phyloP scores from a whole-genome alignment of 2,888 invertebrate genomes.

The Phorcus lineatus region DNA sequence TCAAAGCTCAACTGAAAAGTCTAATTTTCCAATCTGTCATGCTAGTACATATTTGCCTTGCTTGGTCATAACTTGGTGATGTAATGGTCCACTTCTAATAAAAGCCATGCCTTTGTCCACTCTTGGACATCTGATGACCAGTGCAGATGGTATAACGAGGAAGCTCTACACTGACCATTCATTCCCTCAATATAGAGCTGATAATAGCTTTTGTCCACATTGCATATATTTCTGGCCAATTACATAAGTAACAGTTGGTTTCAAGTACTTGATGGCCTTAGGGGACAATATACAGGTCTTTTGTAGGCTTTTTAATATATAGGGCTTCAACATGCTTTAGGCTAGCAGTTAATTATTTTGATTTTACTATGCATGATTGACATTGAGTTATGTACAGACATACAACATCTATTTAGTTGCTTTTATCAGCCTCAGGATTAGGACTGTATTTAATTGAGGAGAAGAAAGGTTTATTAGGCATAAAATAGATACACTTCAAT shows the following conservation, averaged over 20 bases:
- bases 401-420: too few relatives aligned
- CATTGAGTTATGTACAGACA: constrained; percentile 8
- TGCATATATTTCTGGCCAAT: constrained; percentile 12
- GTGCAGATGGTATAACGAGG: constrained; percentile 6
- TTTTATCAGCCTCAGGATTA: too few relatives aligned
- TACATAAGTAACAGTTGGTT: constrained; percentile 22
- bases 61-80: constrained; percentile 11
- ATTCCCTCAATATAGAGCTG: constrained; percentile 1
- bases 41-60: constrained; percentile 9
- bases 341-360: constrained; percentile 19
- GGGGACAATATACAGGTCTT: constrained; percentile 16
- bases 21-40: constrained; percentile 3
- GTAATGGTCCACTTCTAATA: constrained; percentile 11
- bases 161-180: background rate
- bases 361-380: constrained; percentile 12
- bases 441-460: too few relatives aligned
- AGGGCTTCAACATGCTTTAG: constrained; percentile 13
- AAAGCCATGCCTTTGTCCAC: constrained; percentile 18
- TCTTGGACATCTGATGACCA: constrained; percentile 12
- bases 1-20: constrained; percentile 5
- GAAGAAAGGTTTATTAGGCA: too few relatives aligned
- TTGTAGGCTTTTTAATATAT: constrained; percentile 19
- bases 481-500: too few relatives aligned
- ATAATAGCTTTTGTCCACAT: constrained; percentile 24
- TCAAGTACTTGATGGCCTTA: constrained; percentile 2